These are phyloP conservation scores for Cantharis rufa DNA, from an alignment of 2,888 invertebrate genomes.

Conservation along the genomic window DNA sequence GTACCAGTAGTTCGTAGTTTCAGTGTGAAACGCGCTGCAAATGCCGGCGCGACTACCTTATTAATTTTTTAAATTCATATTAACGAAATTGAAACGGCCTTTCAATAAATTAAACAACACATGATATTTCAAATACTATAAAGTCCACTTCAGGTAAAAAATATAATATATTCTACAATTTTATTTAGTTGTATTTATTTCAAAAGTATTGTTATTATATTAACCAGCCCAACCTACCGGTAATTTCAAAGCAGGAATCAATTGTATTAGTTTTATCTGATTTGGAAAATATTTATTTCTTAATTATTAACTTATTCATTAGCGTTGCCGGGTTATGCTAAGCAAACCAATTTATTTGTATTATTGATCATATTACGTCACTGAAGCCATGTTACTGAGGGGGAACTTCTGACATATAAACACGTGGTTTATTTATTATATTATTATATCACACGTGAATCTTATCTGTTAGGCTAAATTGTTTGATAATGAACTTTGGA, in stretches of 20 bases:
- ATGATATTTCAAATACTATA: neutral
- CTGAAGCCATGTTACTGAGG: neutral
- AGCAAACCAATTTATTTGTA: neutral
- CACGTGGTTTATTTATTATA: neutral
- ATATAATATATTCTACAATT: neutral
- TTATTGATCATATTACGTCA: neutral
- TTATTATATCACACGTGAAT: neutral
- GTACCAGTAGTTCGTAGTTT: neutral
- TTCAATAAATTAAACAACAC: neutral
- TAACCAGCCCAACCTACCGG: neutral
- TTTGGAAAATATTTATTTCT: neutral
- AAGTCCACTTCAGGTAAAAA: neutral
- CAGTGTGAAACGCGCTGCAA: neutral
- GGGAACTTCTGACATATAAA: neutral
- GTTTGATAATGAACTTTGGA: neutral
- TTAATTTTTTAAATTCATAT: neutral
- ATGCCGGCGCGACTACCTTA: neutral
- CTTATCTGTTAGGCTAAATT: neutral
- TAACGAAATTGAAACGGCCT: neutral
- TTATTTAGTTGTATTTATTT: neutral
- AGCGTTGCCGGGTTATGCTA: neutral
- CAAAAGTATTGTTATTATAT: neutral
- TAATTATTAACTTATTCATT: neutral
- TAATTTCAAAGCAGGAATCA: neutral
- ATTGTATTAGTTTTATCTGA: neutral